Evolutionary conservation across 2,888 invertebrate species (phyloP).

Genomic region (Leucophenga maculata): DNA sequence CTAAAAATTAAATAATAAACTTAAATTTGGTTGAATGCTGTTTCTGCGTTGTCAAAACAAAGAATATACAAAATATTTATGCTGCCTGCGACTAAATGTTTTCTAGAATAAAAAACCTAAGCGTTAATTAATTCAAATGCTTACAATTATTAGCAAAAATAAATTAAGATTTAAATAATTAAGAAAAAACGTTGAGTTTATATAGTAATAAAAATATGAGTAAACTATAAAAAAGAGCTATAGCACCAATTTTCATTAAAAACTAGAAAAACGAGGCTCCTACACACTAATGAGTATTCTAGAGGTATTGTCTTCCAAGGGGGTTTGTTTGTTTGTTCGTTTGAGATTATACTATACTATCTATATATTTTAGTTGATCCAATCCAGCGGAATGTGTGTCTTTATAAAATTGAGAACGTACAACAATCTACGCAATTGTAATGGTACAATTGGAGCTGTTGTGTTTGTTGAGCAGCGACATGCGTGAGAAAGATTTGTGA

Average conservation of each 20-base stretch:
- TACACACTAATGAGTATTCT: constrained; percentile 27
- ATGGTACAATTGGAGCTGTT: constrained; percentile 68
- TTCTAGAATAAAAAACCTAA: constrained; percentile 30
- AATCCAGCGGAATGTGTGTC: constrained; percentile 58
- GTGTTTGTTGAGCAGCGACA: constrained; percentile 71
- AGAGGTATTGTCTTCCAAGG: constrained; percentile 28
- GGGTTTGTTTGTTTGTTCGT: constrained; percentile 8
- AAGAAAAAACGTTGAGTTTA: constrained; percentile 18
- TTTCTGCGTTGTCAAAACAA: constrained; percentile 36
- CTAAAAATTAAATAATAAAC: constrained; percentile 37
- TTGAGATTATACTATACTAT: not conserved
- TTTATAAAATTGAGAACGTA: not conserved
- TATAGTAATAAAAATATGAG: constrained; percentile 31
- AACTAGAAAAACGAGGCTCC: not conserved
- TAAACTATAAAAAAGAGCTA: not conserved
- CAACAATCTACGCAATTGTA: constrained; percentile 60
- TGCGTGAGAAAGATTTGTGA: constrained; percentile 70
- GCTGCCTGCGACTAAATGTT: constrained; percentile 36
- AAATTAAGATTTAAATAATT: constrained; percentile 28
- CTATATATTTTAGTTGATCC: constrained; percentile 37
- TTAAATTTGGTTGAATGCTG: constrained; percentile 44
- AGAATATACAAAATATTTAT: constrained; percentile 27
- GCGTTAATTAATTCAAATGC: constrained; percentile 9
- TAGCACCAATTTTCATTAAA: constrained; percentile 41
- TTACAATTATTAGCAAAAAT: constrained; percentile 23